phyloP scores from a whole-genome alignment of 2,113 vertebrate species.

The Pogona vitticeps region DNA sequence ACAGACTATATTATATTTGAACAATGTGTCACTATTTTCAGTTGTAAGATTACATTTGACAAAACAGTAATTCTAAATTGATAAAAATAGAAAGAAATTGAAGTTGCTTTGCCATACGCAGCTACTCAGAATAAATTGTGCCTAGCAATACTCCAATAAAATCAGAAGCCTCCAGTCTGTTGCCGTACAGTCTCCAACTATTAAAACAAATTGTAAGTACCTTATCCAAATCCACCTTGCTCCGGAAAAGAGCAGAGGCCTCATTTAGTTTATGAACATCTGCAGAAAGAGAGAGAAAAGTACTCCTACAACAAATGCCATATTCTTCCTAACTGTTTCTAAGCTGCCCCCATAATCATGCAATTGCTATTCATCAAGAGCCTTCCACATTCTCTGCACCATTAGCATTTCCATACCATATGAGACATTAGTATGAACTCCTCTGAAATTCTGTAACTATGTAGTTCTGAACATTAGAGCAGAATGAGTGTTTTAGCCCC shows the following conservation, averaged over 20 bases:
- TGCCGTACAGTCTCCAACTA: background rate
- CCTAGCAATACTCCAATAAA: background rate
- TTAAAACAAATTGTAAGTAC: background rate
- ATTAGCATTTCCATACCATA: background rate
- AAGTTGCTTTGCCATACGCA: background rate
- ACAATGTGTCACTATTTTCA: background rate
- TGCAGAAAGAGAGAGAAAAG: no score
- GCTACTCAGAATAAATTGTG: background rate
- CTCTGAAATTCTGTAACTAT: background rate
- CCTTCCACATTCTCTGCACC: no score
- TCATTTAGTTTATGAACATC: no score
- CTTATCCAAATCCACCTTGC: background rate
- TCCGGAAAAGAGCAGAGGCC: background rate
- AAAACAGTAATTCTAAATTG: background rate
- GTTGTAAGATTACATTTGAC: background rate
- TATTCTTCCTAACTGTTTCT: no score
- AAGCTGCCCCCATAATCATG: no score
- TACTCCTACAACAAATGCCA: no score
- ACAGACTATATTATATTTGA: background rate
- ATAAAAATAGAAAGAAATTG: background rate
- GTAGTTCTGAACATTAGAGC: background rate
- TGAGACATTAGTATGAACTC: background rate
- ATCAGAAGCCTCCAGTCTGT: no score
- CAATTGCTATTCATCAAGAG: no score
- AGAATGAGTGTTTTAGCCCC: background rate